A percentile compares a stretch with the other conserved stretches of the same genome.
Evolutionary conservation across 2,888 invertebrate genomes (phyloP).

Genomic region (Microdon myrmicae): DNA sequence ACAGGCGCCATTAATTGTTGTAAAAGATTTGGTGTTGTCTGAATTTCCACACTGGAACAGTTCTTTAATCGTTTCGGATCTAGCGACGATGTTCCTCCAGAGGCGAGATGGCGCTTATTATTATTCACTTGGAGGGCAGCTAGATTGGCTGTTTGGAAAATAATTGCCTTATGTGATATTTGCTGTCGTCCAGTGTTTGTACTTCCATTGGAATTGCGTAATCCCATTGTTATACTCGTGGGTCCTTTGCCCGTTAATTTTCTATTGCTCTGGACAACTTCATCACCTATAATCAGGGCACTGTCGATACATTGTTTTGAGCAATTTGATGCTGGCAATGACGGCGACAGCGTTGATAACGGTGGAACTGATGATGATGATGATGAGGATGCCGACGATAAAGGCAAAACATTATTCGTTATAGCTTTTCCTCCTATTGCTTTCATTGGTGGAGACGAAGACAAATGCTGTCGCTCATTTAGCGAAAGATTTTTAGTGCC

Average conservation of each 20-base stretch:
- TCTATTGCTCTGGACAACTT: conserved; percentile 41
- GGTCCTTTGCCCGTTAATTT: conserved; percentile 36
- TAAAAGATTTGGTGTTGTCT: conserved; percentile 68
- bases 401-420: conserved; percentile 14
- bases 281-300: conserved; percentile 40
- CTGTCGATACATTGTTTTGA: conserved; percentile 40
- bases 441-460: conserved; percentile 26
- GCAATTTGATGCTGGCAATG: conserved; percentile 40
- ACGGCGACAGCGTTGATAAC: conserved; percentile 11
- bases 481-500: conserved; percentile 60
- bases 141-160: conserved; percentile 53
- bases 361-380: conserved; percentile 9
- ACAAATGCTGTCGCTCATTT: conserved; percentile 51
- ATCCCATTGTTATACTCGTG: conserved; percentile 55
- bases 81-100: conserved; percentile 51
- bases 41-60: conserved; percentile 58
- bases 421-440: conserved; percentile 8
- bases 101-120: conserved; percentile 60
- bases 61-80: conserved; percentile 63
- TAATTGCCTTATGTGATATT: conserved; percentile 48
- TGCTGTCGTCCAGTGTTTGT: conserved; percentile 42
- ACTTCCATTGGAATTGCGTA: conserved; percentile 57
- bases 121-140: conserved; percentile 52
- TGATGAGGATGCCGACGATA: conserved; percentile 44
- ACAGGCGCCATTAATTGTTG: conserved; percentile 72